A percentile compares a stretch with the other conserved stretches of the same genome.
Conservation (phyloP, 1,140 invertebrate species). For the Nixonia krombeini region DNA sequence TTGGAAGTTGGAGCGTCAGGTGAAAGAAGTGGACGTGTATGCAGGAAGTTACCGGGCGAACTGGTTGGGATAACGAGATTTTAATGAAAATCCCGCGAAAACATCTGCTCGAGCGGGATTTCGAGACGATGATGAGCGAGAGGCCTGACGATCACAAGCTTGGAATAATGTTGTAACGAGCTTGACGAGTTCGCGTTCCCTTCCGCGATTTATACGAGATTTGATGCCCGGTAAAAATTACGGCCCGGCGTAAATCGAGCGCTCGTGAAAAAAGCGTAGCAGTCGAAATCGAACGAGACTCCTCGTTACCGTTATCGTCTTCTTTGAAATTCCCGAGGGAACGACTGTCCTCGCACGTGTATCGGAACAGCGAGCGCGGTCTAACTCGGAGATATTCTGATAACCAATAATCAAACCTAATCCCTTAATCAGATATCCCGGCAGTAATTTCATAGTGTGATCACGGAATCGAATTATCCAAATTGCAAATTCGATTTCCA, state of each 20-base stretch:
- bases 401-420: constrained; percentile 5
- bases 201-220: too few species aligned
- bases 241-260: too few species aligned
- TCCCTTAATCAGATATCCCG: constrained; percentile 7
- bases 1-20: constrained; percentile 31
- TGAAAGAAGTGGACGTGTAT: too few species aligned
- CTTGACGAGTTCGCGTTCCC: background rate
- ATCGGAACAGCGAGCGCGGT: background rate
- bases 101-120: constrained; percentile 39
- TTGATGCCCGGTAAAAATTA: too few species aligned
- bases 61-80: constrained; percentile 58
- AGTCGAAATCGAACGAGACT: too few species aligned
- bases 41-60: too few species aligned
- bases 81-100: constrained; percentile 49
- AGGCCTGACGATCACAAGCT: constrained; percentile 4
- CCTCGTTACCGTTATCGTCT: too few species aligned
- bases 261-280: too few species aligned
- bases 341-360: background rate
- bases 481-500: constrained; percentile 1
- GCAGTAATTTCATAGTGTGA: background rate
- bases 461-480: constrained; percentile 9
- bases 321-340: background rate
- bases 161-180: constrained; percentile 4
- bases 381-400: background rate
- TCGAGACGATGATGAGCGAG: constrained; percentile 14